These are phyloP conservation scores for Irena cyanogastra DNA, from an alignment of 2,113 vertebrate genomes.

Conservation along the genomic window DNA sequence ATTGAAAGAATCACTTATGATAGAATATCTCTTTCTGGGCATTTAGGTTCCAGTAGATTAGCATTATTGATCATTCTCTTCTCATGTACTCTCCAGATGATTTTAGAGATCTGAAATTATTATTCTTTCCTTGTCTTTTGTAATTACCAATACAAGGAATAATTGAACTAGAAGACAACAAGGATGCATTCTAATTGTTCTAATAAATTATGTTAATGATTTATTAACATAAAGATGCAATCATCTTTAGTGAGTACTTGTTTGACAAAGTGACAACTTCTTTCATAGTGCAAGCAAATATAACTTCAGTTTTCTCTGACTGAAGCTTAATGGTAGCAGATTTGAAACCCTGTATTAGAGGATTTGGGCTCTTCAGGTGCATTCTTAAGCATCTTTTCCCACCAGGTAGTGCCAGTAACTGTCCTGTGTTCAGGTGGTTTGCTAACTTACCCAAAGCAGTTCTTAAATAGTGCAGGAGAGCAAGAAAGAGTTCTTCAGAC, in stretches of 20 bases:
- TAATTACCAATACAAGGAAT: constrained; percentile 70
- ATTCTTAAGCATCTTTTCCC: neutral
- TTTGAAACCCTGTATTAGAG: neutral
- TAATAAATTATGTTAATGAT: constrained; percentile 69
- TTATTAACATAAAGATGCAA: no score
- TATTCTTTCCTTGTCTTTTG: constrained; percentile 62
- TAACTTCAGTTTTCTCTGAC: neutral
- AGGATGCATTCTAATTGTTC: constrained; percentile 70
- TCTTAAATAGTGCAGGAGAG: neutral
- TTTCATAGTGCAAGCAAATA: neutral
- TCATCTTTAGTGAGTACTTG: constrained; percentile 53
- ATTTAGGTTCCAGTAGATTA: constrained; percentile 71
- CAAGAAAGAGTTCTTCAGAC: neutral
- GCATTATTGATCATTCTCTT: constrained; percentile 69
- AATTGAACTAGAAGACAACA: constrained; percentile 73
- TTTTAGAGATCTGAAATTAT: constrained; percentile 68
- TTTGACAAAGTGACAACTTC: constrained; percentile 43
- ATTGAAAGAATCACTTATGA: constrained; percentile 47
- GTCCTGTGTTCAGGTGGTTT: neutral
- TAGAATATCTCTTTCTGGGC: constrained; percentile 68
- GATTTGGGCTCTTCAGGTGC: neutral
- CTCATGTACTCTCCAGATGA: constrained; percentile 63
- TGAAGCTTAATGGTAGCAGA: neutral
- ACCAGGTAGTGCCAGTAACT: neutral
- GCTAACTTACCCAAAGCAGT: neutral